Evolutionary conservation across 2,113 vertebrate species (phyloP).

Genomic region (Acrocephalus arundinaceus): DNA sequence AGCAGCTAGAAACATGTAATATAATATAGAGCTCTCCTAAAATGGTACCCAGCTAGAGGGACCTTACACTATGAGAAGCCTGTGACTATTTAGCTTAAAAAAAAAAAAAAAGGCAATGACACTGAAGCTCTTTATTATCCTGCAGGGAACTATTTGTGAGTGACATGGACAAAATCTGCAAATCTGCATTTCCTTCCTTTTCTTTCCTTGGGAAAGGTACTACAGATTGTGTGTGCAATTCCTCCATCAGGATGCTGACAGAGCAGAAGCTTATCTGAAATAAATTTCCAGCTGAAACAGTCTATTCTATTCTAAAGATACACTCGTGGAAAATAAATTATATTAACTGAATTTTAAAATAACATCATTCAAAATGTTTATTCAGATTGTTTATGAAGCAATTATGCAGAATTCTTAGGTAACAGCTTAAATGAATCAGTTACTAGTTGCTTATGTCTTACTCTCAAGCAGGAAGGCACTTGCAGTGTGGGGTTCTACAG

Average conservation of each 20-base stretch:
- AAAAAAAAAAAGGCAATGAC: background rate
- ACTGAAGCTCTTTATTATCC: constrained; percentile 55
- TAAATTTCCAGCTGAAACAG: background rate
- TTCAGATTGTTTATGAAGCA: background rate
- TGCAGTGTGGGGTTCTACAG: background rate
- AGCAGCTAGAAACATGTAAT: constrained; percentile 44
- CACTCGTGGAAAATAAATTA: background rate
- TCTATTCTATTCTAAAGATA: background rate
- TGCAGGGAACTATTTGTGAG: constrained; percentile 58
- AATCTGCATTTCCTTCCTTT: constrained; percentile 37
- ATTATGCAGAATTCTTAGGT: background rate
- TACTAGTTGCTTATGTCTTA: background rate
- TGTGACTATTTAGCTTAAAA: background rate
- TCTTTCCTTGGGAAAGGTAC: background rate
- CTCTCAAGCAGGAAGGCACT: background rate
- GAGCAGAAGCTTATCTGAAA: background rate
- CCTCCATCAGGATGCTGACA: background rate
- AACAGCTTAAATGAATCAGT: background rate
- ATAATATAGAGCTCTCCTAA: background rate
- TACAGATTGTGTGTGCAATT: background rate
- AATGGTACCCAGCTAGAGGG: background rate
- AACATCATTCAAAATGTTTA: background rate
- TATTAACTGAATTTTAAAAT: background rate
- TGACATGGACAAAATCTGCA: constrained; percentile 24
- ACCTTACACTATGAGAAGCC: background rate